A percentile compares a stretch with the other conserved stretches of the same genome.
phyloP scores from a whole-genome alignment of 1,140 invertebrate genomes.

The Heliconius congener region DNA sequence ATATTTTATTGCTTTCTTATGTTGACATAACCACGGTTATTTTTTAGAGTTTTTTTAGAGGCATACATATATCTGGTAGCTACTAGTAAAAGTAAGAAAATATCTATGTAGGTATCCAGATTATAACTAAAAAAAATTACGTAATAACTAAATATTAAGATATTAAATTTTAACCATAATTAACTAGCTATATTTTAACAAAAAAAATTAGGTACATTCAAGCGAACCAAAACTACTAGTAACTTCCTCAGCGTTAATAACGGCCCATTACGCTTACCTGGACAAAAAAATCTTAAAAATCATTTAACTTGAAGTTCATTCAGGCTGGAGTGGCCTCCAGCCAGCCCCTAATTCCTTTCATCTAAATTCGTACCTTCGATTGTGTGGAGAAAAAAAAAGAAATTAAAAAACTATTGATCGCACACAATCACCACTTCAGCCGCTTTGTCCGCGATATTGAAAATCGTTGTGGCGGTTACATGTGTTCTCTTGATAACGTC shows the following conservation, averaged over 20 bases:
- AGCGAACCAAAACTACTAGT: slow-evolving; percentile 34
- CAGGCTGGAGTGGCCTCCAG: slow-evolving; percentile 69
- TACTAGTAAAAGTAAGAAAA: too few relatives aligned
- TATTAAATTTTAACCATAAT: not conserved
- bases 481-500: slow-evolving; percentile 37
- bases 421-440: slow-evolving; percentile 69
- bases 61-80: too few relatives aligned
- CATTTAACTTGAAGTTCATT: slow-evolving; percentile 72
- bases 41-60: too few relatives aligned
- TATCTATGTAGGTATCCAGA: too few relatives aligned
- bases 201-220: not conserved
- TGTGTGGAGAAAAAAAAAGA: slow-evolving; percentile 71
- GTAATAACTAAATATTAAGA: not conserved
- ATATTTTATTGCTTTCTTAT: too few relatives aligned
- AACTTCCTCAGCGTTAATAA: slow-evolving; percentile 59
- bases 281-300: slow-evolving; percentile 70
- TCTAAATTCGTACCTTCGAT: slow-evolving; percentile 71
- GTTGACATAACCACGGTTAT: too few relatives aligned
- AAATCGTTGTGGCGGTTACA: slow-evolving; percentile 66
- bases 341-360: slow-evolving; percentile 74
- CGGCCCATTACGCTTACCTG: slow-evolving; percentile 67
- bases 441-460: slow-evolving; percentile 72
- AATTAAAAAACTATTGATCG: slow-evolving; percentile 78
- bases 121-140: too few relatives aligned
- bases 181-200: not conserved